Evolutionary conservation across 2,113 vertebrate species (phyloP), one percentile per base, ranked within the genome.

Genomic region (Mastomys natalensis): DNA sequence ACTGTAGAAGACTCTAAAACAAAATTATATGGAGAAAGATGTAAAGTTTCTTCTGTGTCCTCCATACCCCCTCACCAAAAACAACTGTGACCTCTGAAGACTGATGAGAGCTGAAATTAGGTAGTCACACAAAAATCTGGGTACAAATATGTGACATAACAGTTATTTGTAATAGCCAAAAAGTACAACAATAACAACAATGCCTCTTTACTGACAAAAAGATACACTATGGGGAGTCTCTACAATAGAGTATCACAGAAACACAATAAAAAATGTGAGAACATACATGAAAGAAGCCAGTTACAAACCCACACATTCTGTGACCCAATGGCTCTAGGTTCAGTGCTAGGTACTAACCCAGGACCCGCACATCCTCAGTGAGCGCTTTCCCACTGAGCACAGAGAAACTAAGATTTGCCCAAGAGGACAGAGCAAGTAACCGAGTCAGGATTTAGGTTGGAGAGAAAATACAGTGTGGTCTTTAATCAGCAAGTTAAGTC

Each of bases 401-500:
- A 94, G 87, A 94, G 64, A 89, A 90, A 74, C 82, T 31, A 43
- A 91, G 45, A 68, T 66, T 60, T 87, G 5, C 31, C 73, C 24
- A 51, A 84, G 68, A 81, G 26, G 93, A 93, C 5, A 68, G 16
- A 72, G 45, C 48, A 84, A 74, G 5, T 53, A 45, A 68, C 68
- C 7, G n/a, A 81, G 31, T 24, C 70, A 87, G 73, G 78, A 89
- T 86, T 91, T n/a, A 92, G 73, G 26, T 34, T 31, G 68, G 24
- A 76, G 89, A 84, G 26, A 93, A 90, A 16, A 31, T 29, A 64
- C 19, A 80, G 26, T 64, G 31, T 66, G 43, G 31, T 48, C 53
- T 89, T 81, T 81, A 84, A 58, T 81, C 55, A 92, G 81, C 81
- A 45, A 96, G 58, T 40, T 87, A 26, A 90, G 70, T 85, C 88